Evolutionary conservation across 1,140 invertebrate species (phyloP), one percentile per base, ranked within the genome.

Genomic region (Heliconius hermathena): DNA sequence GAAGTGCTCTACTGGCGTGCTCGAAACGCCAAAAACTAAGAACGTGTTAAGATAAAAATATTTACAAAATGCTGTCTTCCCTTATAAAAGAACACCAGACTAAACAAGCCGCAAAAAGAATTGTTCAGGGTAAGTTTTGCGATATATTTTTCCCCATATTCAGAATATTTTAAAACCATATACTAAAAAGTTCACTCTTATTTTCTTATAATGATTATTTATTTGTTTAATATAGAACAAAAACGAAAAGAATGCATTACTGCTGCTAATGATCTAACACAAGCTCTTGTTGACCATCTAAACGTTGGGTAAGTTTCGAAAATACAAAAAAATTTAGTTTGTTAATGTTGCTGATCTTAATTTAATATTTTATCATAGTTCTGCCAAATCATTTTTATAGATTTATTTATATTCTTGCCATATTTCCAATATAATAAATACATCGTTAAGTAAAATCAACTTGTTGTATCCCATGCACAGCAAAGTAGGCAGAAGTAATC

Each of bases 211-310:
- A 46, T 46, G 13, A 52, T 18, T 52, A 52, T 52, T 52, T 78
- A n/a, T n/a, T 22, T n/a, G 1, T 11, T 22, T 60, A 11, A 60
- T 96, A 80, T 90, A 99, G 98, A 99, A 95, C 96, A 97, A 89
- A 98, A 98, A 93, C 96, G 98, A 72, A 99, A 99, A 94, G 98
- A 99, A 95, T 99, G 99, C 46, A 96, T 99, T 78, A 96, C 97
- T 87, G 97, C 99, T 82, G 98, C 98, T 2, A 98, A 97, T 93
- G 97, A 98, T 83, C 95, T 99, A 73, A 99, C 99, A 0, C 97
- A 99, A 94, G 98, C 98, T 72, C 94, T 99, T 22, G 99, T 99
- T 0, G 99, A 99, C 95, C 98, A 99, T 94, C 95, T 99, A 22
- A 99, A 99, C 96, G 98, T 99, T 89, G 98, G 98, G 98, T 99